Percentiles rank a stretch among this genome's conserved stretches.
These are phyloP conservation scores for Lamellibrachia luymesi DNA, from an alignment of 1,140 invertebrate genomes.

Conservation along the genomic window DNA sequence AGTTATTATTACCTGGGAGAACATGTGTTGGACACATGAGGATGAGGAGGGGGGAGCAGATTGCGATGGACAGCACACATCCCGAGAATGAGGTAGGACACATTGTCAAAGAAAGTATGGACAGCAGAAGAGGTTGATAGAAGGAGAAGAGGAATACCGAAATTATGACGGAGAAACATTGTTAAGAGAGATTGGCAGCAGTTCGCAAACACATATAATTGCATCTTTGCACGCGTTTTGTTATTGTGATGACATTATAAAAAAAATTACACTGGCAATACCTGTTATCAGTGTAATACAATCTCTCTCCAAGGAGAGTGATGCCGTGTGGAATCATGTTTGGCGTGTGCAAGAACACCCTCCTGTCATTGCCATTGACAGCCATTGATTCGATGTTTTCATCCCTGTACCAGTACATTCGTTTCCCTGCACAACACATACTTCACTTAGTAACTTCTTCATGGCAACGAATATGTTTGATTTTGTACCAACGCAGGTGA, in stretches of 20 bases:
- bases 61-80: no score
- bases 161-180: no score
- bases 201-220: no score
- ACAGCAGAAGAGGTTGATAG: no score
- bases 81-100: no score
- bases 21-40: no score
- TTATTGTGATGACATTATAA: neutral
- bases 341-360: neutral
- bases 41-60: no score
- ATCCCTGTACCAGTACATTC: neutral
- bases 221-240: no score
- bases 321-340: neutral
- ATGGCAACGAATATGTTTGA: neutral
- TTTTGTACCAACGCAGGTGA: neutral
- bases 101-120: no score
- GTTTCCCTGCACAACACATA: neutral
- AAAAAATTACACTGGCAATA: neutral
- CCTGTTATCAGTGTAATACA: slow-evolving; percentile 5
- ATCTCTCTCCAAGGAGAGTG: neutral
- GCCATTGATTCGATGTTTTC: neutral
- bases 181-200: no score
- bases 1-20: no score
- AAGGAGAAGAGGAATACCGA: no score
- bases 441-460: neutral
- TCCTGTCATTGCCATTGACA: neutral